These are phyloP conservation scores for Ailuropoda melanoleuca DNA, from an alignment of 2,113 vertebrate genomes.

Conservation along the genomic window DNA sequence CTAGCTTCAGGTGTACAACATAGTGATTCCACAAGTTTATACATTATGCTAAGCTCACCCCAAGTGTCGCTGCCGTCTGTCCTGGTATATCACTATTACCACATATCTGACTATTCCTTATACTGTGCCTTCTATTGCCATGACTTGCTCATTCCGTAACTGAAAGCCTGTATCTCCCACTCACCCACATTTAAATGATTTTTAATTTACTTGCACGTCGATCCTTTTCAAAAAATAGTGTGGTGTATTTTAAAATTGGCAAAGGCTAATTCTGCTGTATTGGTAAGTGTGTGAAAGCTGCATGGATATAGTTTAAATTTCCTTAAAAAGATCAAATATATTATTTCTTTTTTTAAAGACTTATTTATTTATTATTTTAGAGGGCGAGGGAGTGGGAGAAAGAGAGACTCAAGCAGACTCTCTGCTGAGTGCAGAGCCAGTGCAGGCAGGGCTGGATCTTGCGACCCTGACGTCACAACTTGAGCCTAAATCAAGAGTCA, in stretches of 20 bases:
- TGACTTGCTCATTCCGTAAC: neutral
- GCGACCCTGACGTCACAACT: neutral
- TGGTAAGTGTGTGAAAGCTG: neutral
- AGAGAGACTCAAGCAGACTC: neutral
- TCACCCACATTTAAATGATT: neutral
- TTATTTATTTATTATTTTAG: neutral
- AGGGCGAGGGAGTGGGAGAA: neutral
- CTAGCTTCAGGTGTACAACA: neutral
- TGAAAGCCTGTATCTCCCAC: neutral
- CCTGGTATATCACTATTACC: neutral
- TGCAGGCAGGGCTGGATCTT: neutral
- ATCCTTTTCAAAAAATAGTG: neutral
- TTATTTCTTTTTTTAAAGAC: neutral
- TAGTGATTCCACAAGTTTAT: neutral
- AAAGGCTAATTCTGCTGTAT: neutral
- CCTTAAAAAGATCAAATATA: neutral
- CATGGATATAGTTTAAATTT: neutral
- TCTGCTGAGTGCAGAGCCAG: neutral
- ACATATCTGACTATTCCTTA: neutral
- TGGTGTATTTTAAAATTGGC: neutral
- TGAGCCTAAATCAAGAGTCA: neutral
- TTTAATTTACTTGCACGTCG: neutral
- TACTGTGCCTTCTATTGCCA: neutral
- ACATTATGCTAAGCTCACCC: neutral
- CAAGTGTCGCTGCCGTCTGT: neutral